Evolutionary conservation across 92 coral and sea anemone species (phyloP), one percentile per base, ranked within the genome.

Genomic region (Epizoanthus stellaris): DNA sequence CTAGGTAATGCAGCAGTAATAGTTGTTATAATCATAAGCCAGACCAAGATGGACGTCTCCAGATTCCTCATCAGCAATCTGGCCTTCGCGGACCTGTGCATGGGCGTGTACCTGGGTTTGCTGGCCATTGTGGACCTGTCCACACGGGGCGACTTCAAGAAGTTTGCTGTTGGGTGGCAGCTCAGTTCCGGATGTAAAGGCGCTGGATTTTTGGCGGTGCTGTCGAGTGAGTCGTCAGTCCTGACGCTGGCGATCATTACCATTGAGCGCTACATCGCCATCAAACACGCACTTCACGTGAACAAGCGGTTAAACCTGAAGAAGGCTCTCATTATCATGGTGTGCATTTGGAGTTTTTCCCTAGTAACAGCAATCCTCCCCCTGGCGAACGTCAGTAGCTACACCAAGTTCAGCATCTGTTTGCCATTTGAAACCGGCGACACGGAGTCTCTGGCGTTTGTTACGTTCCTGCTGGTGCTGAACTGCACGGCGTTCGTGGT

Each of bases 31-130:
- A 69, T 94, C 12, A 87, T 92, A 5, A 93, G 96, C 15, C 90
- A 91, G 56, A 92, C 98, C 20, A 93, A 93, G 39, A 88, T 95
- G 73, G 99, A 96, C 85, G 99, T 96, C 4, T 91, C 99, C 5
- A 84, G 98, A 19, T 96, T 96, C 47, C 81, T 96, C 45, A 96
- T 96, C 65, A 90, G 95, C 16, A 96, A 96, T 52, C 73, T 96
- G 15, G 99, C 99, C 6, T 85, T 95, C 54, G 99, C 99, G 6
- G 99, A 96, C 77, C 84, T 96, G 15, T 96, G 98, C 34, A 95
- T 96, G 99, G 99, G 99, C 2, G 85, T 96, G 1, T 96, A 96
- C 80, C 87, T 96, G n/a, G 99, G 99, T 6, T 77, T 95, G 12
- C 91, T 96, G 36, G 99, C 99, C 34, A 85, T 96, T n/a, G 98